These are phyloP conservation scores for Hyles lineata DNA, from an alignment of 2,888 invertebrate species.

Conservation along the genomic window DNA sequence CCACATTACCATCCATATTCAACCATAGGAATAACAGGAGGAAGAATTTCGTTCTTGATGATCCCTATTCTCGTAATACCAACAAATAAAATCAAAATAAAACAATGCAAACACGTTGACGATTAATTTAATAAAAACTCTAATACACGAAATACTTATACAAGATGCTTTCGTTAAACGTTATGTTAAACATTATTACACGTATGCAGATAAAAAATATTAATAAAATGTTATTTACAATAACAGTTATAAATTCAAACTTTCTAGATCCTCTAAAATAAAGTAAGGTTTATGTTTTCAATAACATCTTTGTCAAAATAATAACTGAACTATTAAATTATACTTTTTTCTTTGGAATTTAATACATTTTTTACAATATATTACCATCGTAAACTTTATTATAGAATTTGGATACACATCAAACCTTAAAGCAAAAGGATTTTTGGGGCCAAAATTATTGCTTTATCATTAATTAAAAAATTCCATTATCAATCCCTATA, in stretches of 20 bases:
- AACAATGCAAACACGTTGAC: conserved; percentile 36
- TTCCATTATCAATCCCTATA: conserved; percentile 10
- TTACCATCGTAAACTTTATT: not conserved
- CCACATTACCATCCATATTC: no score
- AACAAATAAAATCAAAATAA: conserved; percentile 12
- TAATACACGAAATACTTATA: conserved; percentile 67
- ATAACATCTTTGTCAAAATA: not conserved
- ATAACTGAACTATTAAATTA: conserved; percentile 8
- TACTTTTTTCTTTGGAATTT: conserved; percentile 16
- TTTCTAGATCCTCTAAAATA: not conserved
- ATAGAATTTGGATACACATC: not conserved
- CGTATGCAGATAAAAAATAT: conserved; percentile 1
- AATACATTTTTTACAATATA: not conserved
- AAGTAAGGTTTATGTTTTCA: not conserved
- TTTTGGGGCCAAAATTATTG: not conserved
- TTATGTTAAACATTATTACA: conserved; percentile 15
- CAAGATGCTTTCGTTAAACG: conserved; percentile 37
- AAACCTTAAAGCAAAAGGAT: not conserved
- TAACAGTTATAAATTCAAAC: conserved; percentile 25
- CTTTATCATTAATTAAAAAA: not conserved
- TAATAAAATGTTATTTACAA: conserved; percentile 19
- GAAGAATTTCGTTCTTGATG: no score
- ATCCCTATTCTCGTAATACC: no score
- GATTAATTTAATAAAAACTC: conserved; percentile 67
- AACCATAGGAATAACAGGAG: no score